phyloP scores from a whole-genome alignment of 2,797 vertebrate species.

The Sebastes iracundus region DNA sequence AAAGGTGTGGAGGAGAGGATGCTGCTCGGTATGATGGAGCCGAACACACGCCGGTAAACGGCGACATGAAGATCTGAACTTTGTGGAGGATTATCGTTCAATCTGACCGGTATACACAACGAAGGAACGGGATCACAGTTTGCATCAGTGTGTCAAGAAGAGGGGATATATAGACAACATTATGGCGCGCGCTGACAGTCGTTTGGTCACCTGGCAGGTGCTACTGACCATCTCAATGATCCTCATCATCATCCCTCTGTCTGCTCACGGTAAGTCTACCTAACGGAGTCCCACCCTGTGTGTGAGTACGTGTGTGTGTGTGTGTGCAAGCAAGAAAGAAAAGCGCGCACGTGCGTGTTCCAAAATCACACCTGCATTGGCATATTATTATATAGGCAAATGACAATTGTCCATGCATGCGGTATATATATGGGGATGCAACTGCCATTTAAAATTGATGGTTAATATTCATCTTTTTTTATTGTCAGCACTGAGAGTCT shows the following conservation, averaged over 20 bases:
- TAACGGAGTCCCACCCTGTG: constrained; percentile 59
- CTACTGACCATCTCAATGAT: constrained; percentile 74
- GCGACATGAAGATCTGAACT: constrained; percentile 73
- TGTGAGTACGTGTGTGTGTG: background rate
- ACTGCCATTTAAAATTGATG: background rate
- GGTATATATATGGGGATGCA: background rate
- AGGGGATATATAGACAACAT: background rate
- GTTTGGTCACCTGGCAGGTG: constrained; percentile 71
- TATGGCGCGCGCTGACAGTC: constrained; percentile 65
- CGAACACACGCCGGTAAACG: constrained; percentile 44
- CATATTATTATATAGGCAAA: background rate
- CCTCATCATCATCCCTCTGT: constrained; percentile 47
- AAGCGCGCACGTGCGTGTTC: constrained; percentile 40
- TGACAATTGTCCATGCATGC: background rate
- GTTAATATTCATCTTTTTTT: background rate
- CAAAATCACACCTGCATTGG: constrained; percentile 43
- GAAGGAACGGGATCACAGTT: constrained; percentile 32
- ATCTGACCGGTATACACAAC: constrained; percentile 7
- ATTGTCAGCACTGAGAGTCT: background rate
- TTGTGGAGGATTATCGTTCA: constrained; percentile 50
- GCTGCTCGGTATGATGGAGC: constrained; percentile 55
- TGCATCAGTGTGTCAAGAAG: constrained; percentile 5
- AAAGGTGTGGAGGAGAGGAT: constrained; percentile 52
- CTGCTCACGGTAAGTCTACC: constrained; percentile 71
- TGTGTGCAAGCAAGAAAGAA: background rate